Percentiles rank a stretch among this genome's conserved stretches.
Conservation (phyloP, 1,140 invertebrate genomes). For the Drosophila lacteicornis region DNA sequence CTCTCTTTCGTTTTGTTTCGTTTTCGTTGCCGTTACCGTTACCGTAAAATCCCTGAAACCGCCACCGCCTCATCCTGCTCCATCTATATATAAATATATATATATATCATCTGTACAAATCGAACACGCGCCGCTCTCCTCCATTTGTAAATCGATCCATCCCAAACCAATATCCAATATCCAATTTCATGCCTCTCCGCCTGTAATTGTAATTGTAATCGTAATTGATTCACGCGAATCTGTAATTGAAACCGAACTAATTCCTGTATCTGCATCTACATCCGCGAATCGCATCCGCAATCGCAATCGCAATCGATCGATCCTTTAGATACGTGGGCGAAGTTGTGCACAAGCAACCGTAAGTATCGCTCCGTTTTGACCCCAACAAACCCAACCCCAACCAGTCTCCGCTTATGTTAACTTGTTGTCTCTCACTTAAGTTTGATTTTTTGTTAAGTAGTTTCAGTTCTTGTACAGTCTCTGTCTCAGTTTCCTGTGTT, state of each 20-base stretch:
- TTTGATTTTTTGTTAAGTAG: constrained; percentile 8
- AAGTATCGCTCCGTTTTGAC: constrained; percentile 85
- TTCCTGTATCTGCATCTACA: constrained; percentile 51
- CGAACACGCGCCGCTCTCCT: constrained; percentile 11
- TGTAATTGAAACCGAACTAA: constrained; percentile 44
- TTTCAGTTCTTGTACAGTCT: constrained; percentile 11
- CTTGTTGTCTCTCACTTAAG: constrained; percentile 21
- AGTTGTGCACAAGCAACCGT: constrained; percentile 91
- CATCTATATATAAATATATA: constrained; percentile 23
- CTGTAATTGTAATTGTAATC: constrained; percentile 18
- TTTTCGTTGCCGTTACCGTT: constrained; percentile 34
- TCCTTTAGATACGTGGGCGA: constrained; percentile 86
- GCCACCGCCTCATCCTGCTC: constrained; percentile 26
- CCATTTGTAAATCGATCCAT: constrained; percentile 49
- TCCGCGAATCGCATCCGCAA: constrained; percentile 34
- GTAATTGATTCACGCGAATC: constrained; percentile 40
- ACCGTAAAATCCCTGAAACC: constrained; percentile 37
- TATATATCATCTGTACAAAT: constrained; percentile 22
- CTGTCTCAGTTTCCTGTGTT: neutral
- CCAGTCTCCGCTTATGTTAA: constrained; percentile 14
- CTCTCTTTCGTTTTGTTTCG: constrained; percentile 30
- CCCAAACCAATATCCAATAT: constrained; percentile 7
- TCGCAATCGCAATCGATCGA: constrained; percentile 27
- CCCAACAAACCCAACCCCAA: neutral
- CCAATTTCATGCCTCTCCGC: constrained; percentile 30